Evolutionary conservation across 2,888 invertebrate species (phyloP), one percentile per base, ranked within the genome.

Genomic region (Leucozona laternaria): DNA sequence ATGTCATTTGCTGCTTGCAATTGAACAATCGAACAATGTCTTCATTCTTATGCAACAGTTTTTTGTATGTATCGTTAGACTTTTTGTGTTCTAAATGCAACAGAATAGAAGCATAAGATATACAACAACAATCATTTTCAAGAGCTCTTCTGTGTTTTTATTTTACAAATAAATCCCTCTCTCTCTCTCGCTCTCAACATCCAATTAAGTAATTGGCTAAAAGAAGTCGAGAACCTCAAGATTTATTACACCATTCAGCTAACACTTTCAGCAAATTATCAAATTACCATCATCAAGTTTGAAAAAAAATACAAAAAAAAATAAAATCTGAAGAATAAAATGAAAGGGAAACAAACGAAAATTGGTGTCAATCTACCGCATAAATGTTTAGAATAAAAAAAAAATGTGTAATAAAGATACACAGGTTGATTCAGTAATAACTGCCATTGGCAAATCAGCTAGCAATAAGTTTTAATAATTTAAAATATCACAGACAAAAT

Each of bases 121-220:
- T 13, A 17, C 17, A 58, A 22, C 45, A 64, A 40, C 40, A 62
- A 34, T 62, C 4, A 28, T 25, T 22, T 45, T 17, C 2, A 45
- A 28, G 11, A 15, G 22, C 0, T 31, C 28, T 68, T 17, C 28
- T 60, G 20, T 62, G n/a, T 64, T 72, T 60, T 37, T 2, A 17
- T 34, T 31, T 22, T 22, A 22, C 13, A 48, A 31, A 28, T 4
- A 15, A 70, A 76, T 72, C 34, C 76, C 43, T 22, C 75, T 79
- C 57, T 17, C n/a, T 11, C 11, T 10, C 34, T 28, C 4, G 34
- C n/a, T 17, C 5, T 37, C 28, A 31, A 70, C 62, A 57, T 57
- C 72, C 60, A 83, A 83, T 83, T 83, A 79, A 70, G 73, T 70
- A 83, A 83, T 75, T 79, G 83, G 60, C 79, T 60, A 53, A 34